Base-by-base conservation (phyloP, 2,888 invertebrate genomes). In the Capitulum mitella region DNA sequence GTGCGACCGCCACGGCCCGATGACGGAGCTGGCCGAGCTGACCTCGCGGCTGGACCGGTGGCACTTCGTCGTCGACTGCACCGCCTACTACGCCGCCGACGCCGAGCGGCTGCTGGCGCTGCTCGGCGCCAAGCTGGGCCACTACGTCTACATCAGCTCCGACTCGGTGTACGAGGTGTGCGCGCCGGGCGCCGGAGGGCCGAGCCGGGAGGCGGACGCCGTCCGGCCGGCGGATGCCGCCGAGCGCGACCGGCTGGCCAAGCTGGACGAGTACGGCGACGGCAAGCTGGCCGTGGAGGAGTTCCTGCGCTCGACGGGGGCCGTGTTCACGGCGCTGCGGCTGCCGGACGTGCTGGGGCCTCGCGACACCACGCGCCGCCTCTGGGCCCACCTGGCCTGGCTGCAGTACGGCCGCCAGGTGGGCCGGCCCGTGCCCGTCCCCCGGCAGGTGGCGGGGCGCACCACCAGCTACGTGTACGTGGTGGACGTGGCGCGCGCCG, bases 151-250 rank as follows among this genome's bases (percentile, higher is more conserved):
- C 82, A 86, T 87, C 77, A 87, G 87, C 81, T 85, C 86, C 0
- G 87, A 87, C 82, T 86, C 87, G 8, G 85, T 87, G 3, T 87
- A 87, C 81, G 87, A 87, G 81, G 87, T 87, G 26, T 85, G 85
- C 78, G 81, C 83, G 34, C 48, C 70, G 40, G 78, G 79, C 8
- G 79, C 79, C 5, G 81, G 80, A 76, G 79, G 78, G 32, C 77
- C 79, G 22, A 77, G 78, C 6, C 77, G 78, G 78, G 87, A 87
- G 82, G 83, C 83, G 0, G 87, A 87, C 82, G 85, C 85, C 3
- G 83, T 85, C 0, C 81, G 87, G 80, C 87, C 87, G 1, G 78
- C 80, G 0, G 83, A 84, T n/a, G 81, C 81, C 34, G 83, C 84
- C 19, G 83, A 84, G 51, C 82, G 83, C 51, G 82, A 83, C 46